These are phyloP conservation scores for Dipodomys ordii DNA, from an alignment of 2,113 vertebrate genomes.

Conservation along the genomic window DNA sequence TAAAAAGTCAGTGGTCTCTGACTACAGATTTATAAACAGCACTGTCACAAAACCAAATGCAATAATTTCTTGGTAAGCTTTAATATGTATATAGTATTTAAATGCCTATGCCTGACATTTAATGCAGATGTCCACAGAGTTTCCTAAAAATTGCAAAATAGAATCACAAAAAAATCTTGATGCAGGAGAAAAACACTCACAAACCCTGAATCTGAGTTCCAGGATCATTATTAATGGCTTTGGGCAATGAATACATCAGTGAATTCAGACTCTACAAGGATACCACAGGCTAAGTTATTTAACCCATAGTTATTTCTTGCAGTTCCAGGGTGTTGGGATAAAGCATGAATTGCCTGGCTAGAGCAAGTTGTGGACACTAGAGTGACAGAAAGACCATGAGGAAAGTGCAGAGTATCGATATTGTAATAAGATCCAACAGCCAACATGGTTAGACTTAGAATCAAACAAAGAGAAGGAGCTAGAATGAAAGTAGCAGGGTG, in stretches of 20 bases:
- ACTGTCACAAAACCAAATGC: background rate
- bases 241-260: background rate
- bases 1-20: background rate
- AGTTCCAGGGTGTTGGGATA: background rate
- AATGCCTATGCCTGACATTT: constrained; percentile 13
- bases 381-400: no score
- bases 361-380: background rate
- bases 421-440: background rate
- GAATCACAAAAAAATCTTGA: background rate
- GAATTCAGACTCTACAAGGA: background rate
- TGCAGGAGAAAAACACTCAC: background rate
- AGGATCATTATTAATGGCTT: background rate
- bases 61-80: background rate
- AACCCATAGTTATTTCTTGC: background rate
- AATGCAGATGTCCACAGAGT: background rate
- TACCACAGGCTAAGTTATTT: background rate
- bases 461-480: background rate
- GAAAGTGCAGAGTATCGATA: background rate
- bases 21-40: background rate
- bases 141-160: background rate
- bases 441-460: background rate
- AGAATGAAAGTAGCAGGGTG: accelerated
- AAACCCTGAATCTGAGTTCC: background rate
- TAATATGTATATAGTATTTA: background rate
- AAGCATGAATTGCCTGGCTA: background rate